Base-by-base conservation (phyloP, 2,888 invertebrate species). In the Sericinus montela region DNA sequence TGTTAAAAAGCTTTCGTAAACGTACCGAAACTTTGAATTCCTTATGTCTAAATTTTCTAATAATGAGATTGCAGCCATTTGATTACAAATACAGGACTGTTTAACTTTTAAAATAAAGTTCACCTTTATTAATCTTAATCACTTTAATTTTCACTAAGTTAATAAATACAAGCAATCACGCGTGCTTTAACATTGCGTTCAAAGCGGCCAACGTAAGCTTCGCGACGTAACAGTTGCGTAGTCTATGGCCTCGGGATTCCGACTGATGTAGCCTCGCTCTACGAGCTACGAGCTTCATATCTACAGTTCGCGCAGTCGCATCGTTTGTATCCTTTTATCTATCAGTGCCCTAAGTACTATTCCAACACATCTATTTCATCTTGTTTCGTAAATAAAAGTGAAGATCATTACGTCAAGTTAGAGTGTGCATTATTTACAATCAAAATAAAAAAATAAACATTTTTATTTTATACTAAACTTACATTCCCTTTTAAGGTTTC, bases 231-330 rank as follows among this genome's bases (percentile, higher is more conserved):
- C 52, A 60, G 63, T 58, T 64, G 65, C 65, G 63, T 69, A 59
- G 71, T 40, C 30, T 40, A 35, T 72, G 67, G 64, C 46, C 58
- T 62, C 70, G 59, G 65, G 23, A 39, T 39, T 39, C 39, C 58
- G 69, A 81, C 85, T 84, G 80, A 62, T 69, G 67, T 65, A 64
- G 57, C 53, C 53, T 46, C 53, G 60, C 51, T 55, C 56, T 55
- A 56, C 61, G 59, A 47, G 64, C 67, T 71, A 73, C 72, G 67
- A 58, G 66, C 70, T 72, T 64, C 73, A 67, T 63, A n/a, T 63
- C 67, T 60, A 62, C 65, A 57, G 56, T 64, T 69, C 82, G 85
- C 87, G 87, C 86, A 85, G 84, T 63, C 86, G 86, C 86, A 72
- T 66, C 58, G 48, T 54, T 60, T 48, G 51, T 55, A 59, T 55